Base-by-base conservation (phyloP, 1,140 invertebrate genomes). In the Diorhabda elongata region DNA sequence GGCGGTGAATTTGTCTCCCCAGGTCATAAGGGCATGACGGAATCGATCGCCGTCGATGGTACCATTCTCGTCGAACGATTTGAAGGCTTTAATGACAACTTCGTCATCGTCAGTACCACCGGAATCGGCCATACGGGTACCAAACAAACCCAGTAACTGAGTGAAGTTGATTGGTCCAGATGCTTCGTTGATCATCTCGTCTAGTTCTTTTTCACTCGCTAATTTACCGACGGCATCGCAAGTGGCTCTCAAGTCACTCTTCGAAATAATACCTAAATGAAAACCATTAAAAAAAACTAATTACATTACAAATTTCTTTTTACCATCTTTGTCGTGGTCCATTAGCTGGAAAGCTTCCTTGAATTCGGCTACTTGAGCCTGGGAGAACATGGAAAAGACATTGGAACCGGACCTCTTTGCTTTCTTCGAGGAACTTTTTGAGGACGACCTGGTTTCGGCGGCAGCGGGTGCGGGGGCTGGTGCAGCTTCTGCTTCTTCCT, bases 321-420 rank as follows among this genome's bases (percentile, higher is more conserved):
- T 52, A 69, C 76, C 78, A 84, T 99, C 97, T 85, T 98, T 97
- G 86, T 99, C 95, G 84, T 93, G 91, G 87, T 99, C 97, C 91
- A 99, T 99, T 80, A 99, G 90, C 83, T 93, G 91, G 91, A 99
- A 98, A 80, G 94, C 94, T 87, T 97, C 95, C 85, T 97, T 97
- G 87, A 97, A 97, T 83, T 96, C 94, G 74, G 94, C 93, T 76
- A 97, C 92, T 86, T 97, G 94, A 85, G 91, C 91, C 85, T 96
- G 93, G 91, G 93, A 91, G 88, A 97, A 97, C 90, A 95, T 94
- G 78, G 94, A 95, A 87, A 97, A 97, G 78, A 97, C 94, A 86
- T 93, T 96, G 83, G 92, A 95, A 73, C 94, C 94, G 79, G 90
- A 90, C 76, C 93, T 88, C 85, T 94, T 94, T 69, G 90, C 91